These are phyloP conservation scores for Tetramorium alpestre DNA, from an alignment of 1,140 invertebrate species.

Conservation along the genomic window DNA sequence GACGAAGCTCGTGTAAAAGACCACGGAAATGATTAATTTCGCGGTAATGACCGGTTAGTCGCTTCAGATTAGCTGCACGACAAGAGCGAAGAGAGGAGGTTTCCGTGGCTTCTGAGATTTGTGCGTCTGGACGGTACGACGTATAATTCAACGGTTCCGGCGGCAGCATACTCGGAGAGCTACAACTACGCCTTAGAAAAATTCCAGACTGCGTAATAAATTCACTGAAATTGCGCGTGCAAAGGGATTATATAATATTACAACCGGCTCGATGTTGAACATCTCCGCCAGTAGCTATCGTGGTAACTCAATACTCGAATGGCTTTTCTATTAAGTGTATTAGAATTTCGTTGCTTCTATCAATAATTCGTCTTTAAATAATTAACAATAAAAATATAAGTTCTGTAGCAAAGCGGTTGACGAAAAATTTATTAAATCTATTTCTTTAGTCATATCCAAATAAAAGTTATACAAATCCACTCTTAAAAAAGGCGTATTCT, in stretches of 20 bases:
- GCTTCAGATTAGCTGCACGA: constrained; percentile 76
- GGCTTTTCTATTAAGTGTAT: not conserved
- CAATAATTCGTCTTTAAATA: not conserved
- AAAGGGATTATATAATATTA: constrained; percentile 23
- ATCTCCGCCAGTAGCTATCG: constrained; percentile 12
- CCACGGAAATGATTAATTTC: constrained; percentile 80
- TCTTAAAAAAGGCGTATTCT: too few species aligned
- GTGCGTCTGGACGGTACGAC: constrained; percentile 75
- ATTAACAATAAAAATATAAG: not conserved
- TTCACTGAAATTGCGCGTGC: not conserved
- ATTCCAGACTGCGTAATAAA: constrained; percentile 36
- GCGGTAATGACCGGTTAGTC: constrained; percentile 78
- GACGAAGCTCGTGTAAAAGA: constrained; percentile 57
- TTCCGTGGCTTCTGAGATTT: constrained; percentile 75
- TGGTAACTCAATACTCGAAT: constrained; percentile 2
- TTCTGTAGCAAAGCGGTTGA: not conserved
- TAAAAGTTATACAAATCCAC: not conserved
- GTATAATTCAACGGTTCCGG: constrained; percentile 77
- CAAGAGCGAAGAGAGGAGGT: constrained; percentile 51
- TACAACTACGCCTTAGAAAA: constrained; percentile 36
- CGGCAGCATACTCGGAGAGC: not conserved
- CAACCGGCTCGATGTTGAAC: constrained; percentile 14
- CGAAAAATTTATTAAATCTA: not conserved
- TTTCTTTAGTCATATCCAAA: not conserved
- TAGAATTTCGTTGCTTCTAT: not conserved